phyloP scores from a whole-genome alignment of 2,113 vertebrate genomes.

The Nyctereutes procyonoides region DNA sequence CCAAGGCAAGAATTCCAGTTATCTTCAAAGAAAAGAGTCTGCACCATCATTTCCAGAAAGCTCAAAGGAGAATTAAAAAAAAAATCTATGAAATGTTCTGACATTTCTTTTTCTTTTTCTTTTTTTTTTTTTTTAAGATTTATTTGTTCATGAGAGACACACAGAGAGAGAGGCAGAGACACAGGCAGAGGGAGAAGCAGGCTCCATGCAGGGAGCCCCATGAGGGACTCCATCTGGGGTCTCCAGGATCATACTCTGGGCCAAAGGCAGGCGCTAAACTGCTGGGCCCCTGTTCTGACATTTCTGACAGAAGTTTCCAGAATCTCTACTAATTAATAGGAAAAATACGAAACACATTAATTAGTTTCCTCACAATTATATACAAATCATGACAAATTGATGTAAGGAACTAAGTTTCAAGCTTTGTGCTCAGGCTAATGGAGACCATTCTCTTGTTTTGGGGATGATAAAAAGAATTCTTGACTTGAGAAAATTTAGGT shows the following conservation, averaged over 20 bases:
- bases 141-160: no score
- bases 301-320: background rate
- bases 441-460: background rate
- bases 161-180: no score
- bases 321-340: background rate
- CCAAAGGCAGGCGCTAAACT: no score
- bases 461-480: background rate
- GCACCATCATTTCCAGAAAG: background rate
- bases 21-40: background rate
- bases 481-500: background rate
- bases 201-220: no score
- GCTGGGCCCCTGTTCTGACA: background rate
- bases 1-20: background rate
- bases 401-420: background rate
- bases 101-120: background rate
- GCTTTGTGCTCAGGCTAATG: background rate
- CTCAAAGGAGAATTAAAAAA: background rate
- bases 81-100: background rate
- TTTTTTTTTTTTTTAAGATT: no score
- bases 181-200: no score
- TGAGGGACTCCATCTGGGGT: no score
- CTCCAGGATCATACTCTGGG: no score
- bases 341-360: background rate
- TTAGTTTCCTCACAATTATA: background rate
- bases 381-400: background rate